Base-by-base conservation (phyloP, 37 sponge, comb jelly and placozoan species). In the Aphrocallistes beatrix region DNA sequence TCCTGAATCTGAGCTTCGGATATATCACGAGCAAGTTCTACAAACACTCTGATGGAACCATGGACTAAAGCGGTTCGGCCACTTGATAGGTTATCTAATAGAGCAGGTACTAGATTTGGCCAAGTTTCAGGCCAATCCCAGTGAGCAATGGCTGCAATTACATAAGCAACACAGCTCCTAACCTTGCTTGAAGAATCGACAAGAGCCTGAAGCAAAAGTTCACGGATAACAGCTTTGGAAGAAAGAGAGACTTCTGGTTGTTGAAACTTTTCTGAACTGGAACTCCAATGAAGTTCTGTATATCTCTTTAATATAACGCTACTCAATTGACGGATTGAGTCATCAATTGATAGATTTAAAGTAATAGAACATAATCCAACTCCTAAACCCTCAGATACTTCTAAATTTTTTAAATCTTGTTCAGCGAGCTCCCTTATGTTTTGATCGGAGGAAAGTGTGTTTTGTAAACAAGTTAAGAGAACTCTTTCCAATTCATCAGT, bases 61-160 rank as follows among this genome's bases (percentile, higher is more conserved):
- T 89, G 91, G 6, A 88, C 89, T 0, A 93, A 83, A 38, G 82
- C 6, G 1, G 85, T 81, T 8, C 86, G 38, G 9, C 90, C 91
- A 30, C 87, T 88, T 1, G 51, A 37, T 10, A 93, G 48, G 28
- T 75, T 86, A 28, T 16, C 45, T 51, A 91, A 37, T 30, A 93
- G 38, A 42, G 81, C 49, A 81, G 87, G 86, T 85, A 93, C 86
- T 51, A 93, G 40, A 38, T 89, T 51, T 28, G 90, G 87, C 94
- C 94, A 93, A 39, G 86, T 38, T 38, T 93, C 94, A 0, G 94
- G 94, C 91, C 91, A 93, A 69, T 93, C 94, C 88, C 87, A 87
- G 48, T 60, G 60, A 39, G 94, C 94, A 32, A 93, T 88, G 37
- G 88, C 87, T 8, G 94, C 85, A 10, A 93, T 51, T 10, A 90